Percentiles rank a stretch among this genome's conserved stretches.
Evolutionary conservation across 1,140 invertebrate species (phyloP).

Genomic region (Lordiphosa mommai): DNA sequence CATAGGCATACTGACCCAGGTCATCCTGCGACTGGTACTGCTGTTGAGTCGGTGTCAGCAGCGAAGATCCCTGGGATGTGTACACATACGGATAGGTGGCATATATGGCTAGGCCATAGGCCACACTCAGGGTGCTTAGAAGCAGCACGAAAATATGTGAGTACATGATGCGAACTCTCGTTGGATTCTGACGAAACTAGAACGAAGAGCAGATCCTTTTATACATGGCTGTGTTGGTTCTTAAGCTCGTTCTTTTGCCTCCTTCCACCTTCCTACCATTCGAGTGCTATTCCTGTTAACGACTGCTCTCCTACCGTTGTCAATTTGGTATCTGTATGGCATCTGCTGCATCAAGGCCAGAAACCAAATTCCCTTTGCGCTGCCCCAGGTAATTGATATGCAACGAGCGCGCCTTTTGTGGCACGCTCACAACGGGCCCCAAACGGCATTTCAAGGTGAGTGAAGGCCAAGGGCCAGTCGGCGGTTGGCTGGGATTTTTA

Average conservation of each 20-base stretch:
- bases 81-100: conserved; percentile 56
- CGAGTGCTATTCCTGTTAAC: conserved; percentile 35
- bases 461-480: conserved; percentile 79
- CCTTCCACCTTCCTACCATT: too few relatives aligned
- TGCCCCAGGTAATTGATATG: conserved; percentile 45
- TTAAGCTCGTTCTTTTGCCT: conserved; percentile 28
- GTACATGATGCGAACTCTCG: conserved; percentile 41
- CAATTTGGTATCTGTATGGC: conserved; percentile 48
- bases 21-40: conserved; percentile 85
- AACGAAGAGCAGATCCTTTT: conserved; percentile 19
- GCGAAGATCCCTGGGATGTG: conserved; percentile 44
- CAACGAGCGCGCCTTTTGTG: conserved; percentile 24
- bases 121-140: conserved; percentile 27
- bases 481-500: conserved; percentile 36
- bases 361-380: conserved; percentile 24
- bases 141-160: conserved; percentile 33
- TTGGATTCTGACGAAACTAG: conserved; percentile 16
- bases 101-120: conserved; percentile 49
- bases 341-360: conserved; percentile 44
- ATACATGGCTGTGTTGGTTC: conserved; percentile 27
- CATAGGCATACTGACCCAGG: conserved; percentile 85
- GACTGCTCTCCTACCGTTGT: conserved; percentile 34
- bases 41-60: conserved; percentile 68
- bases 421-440: conserved; percentile 5
- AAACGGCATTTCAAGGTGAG: conserved; percentile 78